phyloP scores from a whole-genome alignment of 2,113 vertebrate species.

The Neolamprologus ventralis region DNA sequence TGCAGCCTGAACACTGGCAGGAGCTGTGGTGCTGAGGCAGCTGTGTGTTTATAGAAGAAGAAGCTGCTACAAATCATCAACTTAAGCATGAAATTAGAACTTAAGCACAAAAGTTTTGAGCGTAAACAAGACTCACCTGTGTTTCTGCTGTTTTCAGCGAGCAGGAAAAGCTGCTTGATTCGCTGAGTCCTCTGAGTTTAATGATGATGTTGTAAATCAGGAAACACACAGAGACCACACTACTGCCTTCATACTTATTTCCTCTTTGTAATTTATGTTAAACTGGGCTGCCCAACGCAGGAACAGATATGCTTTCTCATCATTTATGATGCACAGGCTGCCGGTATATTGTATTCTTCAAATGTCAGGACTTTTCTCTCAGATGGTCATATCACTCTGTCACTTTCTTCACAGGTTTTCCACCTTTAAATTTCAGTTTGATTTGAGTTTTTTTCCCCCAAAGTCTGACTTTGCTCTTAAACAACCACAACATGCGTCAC shows the following conservation, averaged over 20 bases:
- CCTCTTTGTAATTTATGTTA: rapidly evolving
- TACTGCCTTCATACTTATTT: rapidly evolving
- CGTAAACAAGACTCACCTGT: background rate
- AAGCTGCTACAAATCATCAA: background rate
- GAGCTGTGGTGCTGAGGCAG: background rate
- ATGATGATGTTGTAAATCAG: background rate
- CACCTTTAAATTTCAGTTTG: background rate
- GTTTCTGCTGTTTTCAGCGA: background rate
- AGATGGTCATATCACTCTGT: background rate
- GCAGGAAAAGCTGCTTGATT: background rate
- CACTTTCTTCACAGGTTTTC: background rate
- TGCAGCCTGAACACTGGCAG: background rate
- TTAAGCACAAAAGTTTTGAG: too few relatives aligned
- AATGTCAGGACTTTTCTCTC: background rate
- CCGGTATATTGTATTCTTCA: rapidly evolving
- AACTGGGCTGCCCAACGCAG: rapidly evolving
- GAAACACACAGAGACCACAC: background rate
- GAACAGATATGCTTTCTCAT: background rate
- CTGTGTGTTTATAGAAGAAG: background rate
- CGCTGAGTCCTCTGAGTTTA: background rate
- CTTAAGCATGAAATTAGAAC: background rate
- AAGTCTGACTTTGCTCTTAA: background rate
- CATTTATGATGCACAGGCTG: background rate
- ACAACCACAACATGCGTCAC: background rate
- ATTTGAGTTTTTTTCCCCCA: background rate